A percentile compares a stretch with the other conserved stretches of the same genome.
Evolutionary conservation across 2,888 invertebrate genomes (phyloP).

Genomic region (Synergus japonicus): DNA sequence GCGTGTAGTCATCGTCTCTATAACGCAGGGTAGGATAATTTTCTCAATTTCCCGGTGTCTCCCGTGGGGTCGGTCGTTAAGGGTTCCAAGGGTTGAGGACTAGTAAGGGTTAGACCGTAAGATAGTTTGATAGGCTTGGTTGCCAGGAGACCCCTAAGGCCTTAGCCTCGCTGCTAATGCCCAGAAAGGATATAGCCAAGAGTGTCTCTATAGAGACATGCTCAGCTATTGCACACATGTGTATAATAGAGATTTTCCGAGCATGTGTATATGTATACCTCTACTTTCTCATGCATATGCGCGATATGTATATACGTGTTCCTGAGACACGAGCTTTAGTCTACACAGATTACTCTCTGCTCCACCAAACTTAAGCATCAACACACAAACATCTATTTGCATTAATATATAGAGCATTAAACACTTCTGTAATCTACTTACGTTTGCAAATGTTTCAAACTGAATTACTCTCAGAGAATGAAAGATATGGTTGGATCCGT

Average conservation of each 20-base stretch:
- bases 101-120: slow-evolving; percentile 70
- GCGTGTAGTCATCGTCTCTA: slow-evolving; percentile 70
- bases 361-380: slow-evolving; percentile 25
- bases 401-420: background rate
- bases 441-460: background rate
- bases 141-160: slow-evolving; percentile 75
- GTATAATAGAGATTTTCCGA: slow-evolving; percentile 38
- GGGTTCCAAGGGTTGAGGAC: slow-evolving; percentile 72
- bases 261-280: slow-evolving; percentile 41
- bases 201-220: background rate
- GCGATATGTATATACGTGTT: slow-evolving; percentile 36
- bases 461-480: background rate
- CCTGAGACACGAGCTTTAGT: slow-evolving; percentile 32
- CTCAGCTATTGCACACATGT: slow-evolving; percentile 6
- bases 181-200: slow-evolving; percentile 65
- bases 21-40: slow-evolving; percentile 74
- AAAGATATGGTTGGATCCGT: too few relatives aligned
- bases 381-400: slow-evolving; percentile 18
- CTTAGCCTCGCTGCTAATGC: slow-evolving; percentile 71
- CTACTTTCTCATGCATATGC: slow-evolving; percentile 26
- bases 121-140: slow-evolving; percentile 78
- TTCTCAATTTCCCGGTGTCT: slow-evolving; percentile 77
- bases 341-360: slow-evolving; percentile 22
- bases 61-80: slow-evolving; percentile 76
- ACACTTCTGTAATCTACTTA: background rate